Evolutionary conservation across 2,888 invertebrate species (phyloP).

Genomic region (Petrolisthes cinctipes): DNA sequence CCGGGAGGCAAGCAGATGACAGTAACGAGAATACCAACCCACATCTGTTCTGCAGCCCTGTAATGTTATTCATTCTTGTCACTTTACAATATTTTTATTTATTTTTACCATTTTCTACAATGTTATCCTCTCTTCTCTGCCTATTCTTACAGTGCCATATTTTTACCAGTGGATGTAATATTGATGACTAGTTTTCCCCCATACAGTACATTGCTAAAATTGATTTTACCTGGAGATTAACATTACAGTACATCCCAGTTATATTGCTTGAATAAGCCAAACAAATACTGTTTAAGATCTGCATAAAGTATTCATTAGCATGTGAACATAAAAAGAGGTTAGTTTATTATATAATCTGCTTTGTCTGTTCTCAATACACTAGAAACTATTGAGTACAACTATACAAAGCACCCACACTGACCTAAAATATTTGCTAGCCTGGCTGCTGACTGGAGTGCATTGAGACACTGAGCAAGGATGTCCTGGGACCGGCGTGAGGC

Average conservation of each 20-base stretch:
- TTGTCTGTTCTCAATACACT: too few relatives aligned
- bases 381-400: too few relatives aligned
- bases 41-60: constrained; percentile 87
- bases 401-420: constrained; percentile 67
- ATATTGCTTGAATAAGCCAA: too few relatives aligned
- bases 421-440: constrained; percentile 88
- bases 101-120: not conserved
- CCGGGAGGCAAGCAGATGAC: constrained; percentile 89
- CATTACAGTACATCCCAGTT: too few relatives aligned
- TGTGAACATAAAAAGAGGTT: too few relatives aligned
- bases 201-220: too few relatives aligned
- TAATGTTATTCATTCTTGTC: not conserved
- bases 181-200: too few relatives aligned
- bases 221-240: too few relatives aligned
- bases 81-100: not conserved
- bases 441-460: constrained; percentile 92
- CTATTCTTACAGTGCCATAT: not conserved
- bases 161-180: not conserved
- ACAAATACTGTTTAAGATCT: too few relatives aligned
- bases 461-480: constrained; percentile 87
- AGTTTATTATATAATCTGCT: too few relatives aligned
- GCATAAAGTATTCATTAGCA: too few relatives aligned
- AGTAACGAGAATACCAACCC: constrained; percentile 89
- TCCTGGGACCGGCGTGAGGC: constrained; percentile 76
- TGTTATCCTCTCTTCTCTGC: not conserved